Evolutionary conservation across 2,888 invertebrate genomes (phyloP).

Genomic region (Chalcis sispes): DNA sequence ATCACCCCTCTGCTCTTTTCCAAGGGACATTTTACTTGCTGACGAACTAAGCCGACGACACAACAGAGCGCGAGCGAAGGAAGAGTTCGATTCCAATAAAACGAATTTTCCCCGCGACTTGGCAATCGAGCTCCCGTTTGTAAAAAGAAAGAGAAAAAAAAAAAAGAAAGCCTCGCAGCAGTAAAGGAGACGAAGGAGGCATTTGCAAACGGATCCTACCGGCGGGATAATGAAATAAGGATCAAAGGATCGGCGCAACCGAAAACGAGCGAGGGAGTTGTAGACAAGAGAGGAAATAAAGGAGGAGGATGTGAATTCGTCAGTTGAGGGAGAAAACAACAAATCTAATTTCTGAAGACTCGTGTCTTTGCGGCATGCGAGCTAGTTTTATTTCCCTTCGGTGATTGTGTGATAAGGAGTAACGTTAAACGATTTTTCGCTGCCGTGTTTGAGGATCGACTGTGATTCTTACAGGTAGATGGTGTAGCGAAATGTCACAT

Average conservation of each 20-base stretch:
- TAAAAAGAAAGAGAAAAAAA: too few relatives aligned
- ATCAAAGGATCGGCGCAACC: constrained; percentile 69
- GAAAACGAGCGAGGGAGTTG: constrained; percentile 46
- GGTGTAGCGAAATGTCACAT: too few relatives aligned
- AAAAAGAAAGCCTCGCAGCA: constrained; percentile 12
- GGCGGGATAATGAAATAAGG: constrained; percentile 75
- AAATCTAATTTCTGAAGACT: constrained; percentile 62
- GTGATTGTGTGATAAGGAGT: background rate
- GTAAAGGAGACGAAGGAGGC: constrained; percentile 40
- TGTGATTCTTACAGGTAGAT: too few relatives aligned
- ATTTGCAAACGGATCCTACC: constrained; percentile 72
- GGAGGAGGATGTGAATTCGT: background rate
- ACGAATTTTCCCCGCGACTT: constrained; percentile 73
- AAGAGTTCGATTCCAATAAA: constrained; percentile 70
- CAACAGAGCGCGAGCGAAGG: too few relatives aligned
- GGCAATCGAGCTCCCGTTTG: constrained; percentile 68
- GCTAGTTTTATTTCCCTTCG: constrained; percentile 53
- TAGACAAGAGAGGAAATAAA: background rate
- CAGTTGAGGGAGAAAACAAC: constrained; percentile 60
- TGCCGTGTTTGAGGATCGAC: too few relatives aligned
- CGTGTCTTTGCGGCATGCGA: constrained; percentile 36
- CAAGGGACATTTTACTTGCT: too few relatives aligned
- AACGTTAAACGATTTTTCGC: too few relatives aligned
- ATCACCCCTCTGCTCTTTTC: background rate
- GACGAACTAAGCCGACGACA: constrained; percentile 12